Base-by-base conservation (phyloP, 1,140 invertebrate genomes). In the Zaprionus gabonicus region DNA sequence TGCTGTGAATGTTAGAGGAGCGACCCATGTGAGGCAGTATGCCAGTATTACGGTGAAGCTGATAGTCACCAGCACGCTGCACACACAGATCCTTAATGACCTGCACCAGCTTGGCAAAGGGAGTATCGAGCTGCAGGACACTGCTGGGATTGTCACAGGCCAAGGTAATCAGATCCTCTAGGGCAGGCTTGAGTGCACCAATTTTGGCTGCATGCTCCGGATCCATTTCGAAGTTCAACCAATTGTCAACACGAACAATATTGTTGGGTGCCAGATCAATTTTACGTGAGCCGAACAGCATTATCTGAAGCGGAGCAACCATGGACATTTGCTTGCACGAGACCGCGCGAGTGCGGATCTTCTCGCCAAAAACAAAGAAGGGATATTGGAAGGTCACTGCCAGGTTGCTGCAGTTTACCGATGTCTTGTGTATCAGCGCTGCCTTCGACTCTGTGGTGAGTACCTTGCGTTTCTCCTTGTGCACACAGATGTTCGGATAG, bases 281-380 rank as follows among this genome's bases (percentile, higher is more conserved):
- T 94, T 97, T 98, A n/a, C 97, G 94, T 34, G 95, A 96, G 4
- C 96, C 98, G 93, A 99, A 99, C 6, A 99, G 93, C 71, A 99
- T 92, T 5, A 99, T 93, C 93, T 99, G 98, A 70, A 99, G 93
- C 0, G 99, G 98, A 2, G 98, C 96, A 1, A 99, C 96, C 98
- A 99, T 99, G 0, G 98, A 98, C 94, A 99, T 97, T 93, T 99
- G 98, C 92, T 99, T 99, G 93, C 98, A 99, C 15, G 97, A 97
- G n/a, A 99, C 98, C 6, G 98, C 98, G 78, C 97, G 94, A 0
- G 98, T 99, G 62, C 98, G 95, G 55, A 99, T 98, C 95, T 99
- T 99, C 94, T 99, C 99, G 3, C 98, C 98, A 93, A 99, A 99
- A 38, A 99, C 97, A 92, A 99, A 99, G 90, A 99, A 98, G 4